Conservation (phyloP, 2,888 invertebrate genomes). For the Muscina levida region DNA sequence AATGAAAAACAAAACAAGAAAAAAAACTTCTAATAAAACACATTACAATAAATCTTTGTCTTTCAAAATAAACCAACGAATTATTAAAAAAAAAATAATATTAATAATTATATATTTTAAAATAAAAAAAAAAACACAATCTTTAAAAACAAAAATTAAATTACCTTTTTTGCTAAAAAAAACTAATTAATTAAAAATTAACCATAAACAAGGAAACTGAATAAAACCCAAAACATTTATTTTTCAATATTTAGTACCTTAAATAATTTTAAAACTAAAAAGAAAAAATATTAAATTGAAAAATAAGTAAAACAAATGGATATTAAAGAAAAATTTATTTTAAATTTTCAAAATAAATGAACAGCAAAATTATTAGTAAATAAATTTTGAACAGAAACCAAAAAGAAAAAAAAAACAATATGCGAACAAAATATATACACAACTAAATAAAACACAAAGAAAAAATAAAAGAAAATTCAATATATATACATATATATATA, state of each 20-base stretch:
- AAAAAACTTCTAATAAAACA: constrained; percentile 28
- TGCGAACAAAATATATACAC: constrained; percentile 19
- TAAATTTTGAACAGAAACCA: constrained; percentile 19
- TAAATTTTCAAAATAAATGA: constrained; percentile 14
- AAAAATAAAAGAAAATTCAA: constrained; percentile 7
- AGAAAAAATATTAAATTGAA: constrained; percentile 15
- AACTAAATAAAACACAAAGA: neutral
- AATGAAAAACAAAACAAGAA: no score
- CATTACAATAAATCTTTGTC: constrained; percentile 41
- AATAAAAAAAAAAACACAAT: constrained; percentile 41
- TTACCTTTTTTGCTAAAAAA: constrained; percentile 49
- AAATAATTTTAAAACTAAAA: constrained; percentile 54
- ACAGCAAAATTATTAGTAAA: constrained; percentile 18
- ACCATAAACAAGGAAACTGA: constrained; percentile 29
- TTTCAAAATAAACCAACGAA: constrained; percentile 64
- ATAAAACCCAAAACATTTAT: constrained; percentile 36
- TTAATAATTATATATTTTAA: constrained; percentile 14
- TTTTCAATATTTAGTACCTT: constrained; percentile 60
- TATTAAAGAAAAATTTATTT: constrained; percentile 21
- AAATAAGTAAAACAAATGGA: constrained; percentile 22
- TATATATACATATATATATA: constrained; percentile 32
- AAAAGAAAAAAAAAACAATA: constrained; percentile 17
- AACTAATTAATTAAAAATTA: constrained; percentile 35
- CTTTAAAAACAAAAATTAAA: constrained; percentile 10
- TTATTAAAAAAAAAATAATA: constrained; percentile 32